Base-by-base conservation (phyloP, 2,888 invertebrate genomes). In the Harpalus rubripes region DNA sequence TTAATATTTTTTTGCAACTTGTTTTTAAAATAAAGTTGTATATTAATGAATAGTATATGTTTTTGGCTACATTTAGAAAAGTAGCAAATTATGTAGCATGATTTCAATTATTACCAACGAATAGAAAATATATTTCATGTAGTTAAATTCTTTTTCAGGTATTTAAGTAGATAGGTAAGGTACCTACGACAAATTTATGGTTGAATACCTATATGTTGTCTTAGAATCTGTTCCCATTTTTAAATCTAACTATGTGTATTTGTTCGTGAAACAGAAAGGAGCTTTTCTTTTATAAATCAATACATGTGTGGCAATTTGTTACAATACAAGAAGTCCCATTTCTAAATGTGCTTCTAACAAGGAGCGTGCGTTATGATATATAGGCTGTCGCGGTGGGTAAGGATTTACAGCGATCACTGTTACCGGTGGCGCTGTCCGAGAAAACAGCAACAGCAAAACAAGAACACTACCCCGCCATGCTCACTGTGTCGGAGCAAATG, bases 351-450 rank as follows among this genome's bases (percentile, higher is more conserved):
- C 8, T 12, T 39, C 41, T 41, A 74, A 74, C 72, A 74, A 68
- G 15, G 68, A 68, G 15, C 15, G 26, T n/a, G n/a, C 68, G 68
- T 41, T 78, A 78, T 58, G 78, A 86, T 86, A 81, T 86, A 81
- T 84, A 65, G 80, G 81, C 84, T 68, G 86, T 86, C 86, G 68
- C 12, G 26, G 22, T 61, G 44, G 63, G 41, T 81, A 41, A 59
- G 41, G 44, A 79, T 81, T 82, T 80, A 82, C 86, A 86, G 80
- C 85, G 68, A 86, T 86, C 86, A 86, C 41, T 3, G 44, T 12
- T 39, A 26, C 22, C 22, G 26, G 63, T 63, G 26, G 12, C 68
- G 32, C 68, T 80, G 86, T 86, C 86, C 86, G 78, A 65, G 81
- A 81, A 81, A 32, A 32, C 32, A 32, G 32, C 32, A 32, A 32